Base-by-base conservation (phyloP, 1,140 invertebrate species). In the Amyelois transitella region DNA sequence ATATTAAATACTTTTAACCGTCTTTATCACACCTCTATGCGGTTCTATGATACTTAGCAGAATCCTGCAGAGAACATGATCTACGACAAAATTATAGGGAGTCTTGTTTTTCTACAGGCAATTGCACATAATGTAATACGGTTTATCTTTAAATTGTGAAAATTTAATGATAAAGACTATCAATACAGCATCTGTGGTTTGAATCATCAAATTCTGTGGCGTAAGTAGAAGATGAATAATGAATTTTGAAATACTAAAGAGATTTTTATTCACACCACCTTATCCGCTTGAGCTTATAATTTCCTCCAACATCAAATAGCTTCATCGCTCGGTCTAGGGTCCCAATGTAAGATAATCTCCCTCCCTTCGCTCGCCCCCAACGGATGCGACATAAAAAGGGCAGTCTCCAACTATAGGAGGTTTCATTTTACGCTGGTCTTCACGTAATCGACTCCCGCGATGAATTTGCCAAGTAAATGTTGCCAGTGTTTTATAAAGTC, bases 391-490 rank as follows among this genome's bases (percentile, higher is more conserved):
- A 12, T 45, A 43, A 18, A 51, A 32, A 18, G 24, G 12, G 45
- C 10, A 14, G 21, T 17, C 18, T 53, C 20, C 19, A 53, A 51
- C 45, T 19, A 8, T 20, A 18, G 4, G 21, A 50, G 20, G 17
- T 38, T 14, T 49, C 51, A 10, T 3, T 0, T 1, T 25, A 43
- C 8, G 12, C 55, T 58, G 55, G 55, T 22, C 10, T 4, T 10
- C 14, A 10, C 21, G 12, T 47, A 19, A 47, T 52, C 18, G 18
- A 48, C 49, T 43, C n/a, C 25, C 20, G 22, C 44, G 50, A 52
- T 58, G 50, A 58, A 58, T 58, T 58, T 58, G 51, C 55, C 10
- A 20, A 51, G 55, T 22, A 51, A 57, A 57, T 57, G 55, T 51
- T 44, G 38, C 18, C 55, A 44, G 6, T 50, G 44, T 55, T 55